Percentiles rank a stretch among this genome's conserved stretches.
phyloP scores from a whole-genome alignment of 2,888 invertebrate genomes.

The Drosophila affinis region DNA sequence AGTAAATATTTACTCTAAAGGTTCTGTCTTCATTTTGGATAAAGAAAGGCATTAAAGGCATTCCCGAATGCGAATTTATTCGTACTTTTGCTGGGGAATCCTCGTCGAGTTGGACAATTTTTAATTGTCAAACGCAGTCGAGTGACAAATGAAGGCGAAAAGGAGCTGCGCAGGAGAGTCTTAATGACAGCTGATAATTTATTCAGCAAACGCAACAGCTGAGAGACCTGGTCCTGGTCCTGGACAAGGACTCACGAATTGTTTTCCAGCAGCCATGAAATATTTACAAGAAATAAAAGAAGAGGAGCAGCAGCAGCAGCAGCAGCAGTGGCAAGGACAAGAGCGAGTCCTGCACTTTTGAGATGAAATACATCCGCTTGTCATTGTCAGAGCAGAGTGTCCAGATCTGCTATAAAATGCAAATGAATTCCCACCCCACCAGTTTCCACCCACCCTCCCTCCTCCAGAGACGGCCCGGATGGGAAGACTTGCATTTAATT shows the following conservation, averaged over 20 bases:
- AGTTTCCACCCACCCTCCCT: constrained; percentile 33
- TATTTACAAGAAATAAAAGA: constrained; percentile 53
- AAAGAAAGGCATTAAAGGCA: background rate
- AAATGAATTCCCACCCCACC: constrained; percentile 58
- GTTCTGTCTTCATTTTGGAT: background rate
- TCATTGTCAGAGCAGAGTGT: constrained; percentile 47
- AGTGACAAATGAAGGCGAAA: constrained; percentile 67
- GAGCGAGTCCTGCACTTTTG: constrained; percentile 44
- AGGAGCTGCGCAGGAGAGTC: constrained; percentile 44
- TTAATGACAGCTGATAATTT: constrained; percentile 74
- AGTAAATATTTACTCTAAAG: background rate
- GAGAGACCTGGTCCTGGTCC: constrained; percentile 41
- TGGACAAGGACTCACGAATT: constrained; percentile 48
- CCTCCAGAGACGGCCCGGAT: constrained; percentile 2
- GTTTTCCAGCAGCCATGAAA: constrained; percentile 61
- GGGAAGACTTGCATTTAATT: constrained; percentile 70
- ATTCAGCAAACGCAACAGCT: constrained; percentile 70
- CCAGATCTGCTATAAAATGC: constrained; percentile 65
- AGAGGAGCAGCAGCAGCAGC: constrained; percentile 8
- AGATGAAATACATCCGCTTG: constrained; percentile 74
- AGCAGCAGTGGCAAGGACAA: background rate
- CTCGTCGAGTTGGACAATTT: constrained; percentile 61
- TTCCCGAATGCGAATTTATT: background rate
- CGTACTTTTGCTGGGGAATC: constrained; percentile 12
- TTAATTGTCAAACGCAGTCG: constrained; percentile 74